These are phyloP conservation scores for Nyctalus aviator DNA, from an alignment of 2,797 vertebrate species.

Conservation along the genomic window DNA sequence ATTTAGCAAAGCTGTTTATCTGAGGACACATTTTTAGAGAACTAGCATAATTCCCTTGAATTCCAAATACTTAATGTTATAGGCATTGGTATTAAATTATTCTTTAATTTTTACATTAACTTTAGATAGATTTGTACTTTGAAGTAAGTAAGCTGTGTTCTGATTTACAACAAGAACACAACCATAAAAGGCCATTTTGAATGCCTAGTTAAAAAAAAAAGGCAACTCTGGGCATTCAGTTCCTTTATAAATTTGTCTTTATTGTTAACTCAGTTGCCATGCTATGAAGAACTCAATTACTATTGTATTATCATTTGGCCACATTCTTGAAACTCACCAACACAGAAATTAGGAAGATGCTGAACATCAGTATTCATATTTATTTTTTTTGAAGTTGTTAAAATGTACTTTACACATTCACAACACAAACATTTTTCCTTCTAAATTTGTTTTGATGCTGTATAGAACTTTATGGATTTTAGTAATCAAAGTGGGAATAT, in stretches of 20 bases:
- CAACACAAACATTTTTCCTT: background rate
- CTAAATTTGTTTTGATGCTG: constrained; percentile 10
- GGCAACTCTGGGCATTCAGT: constrained; percentile 60
- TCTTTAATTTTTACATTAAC: constrained; percentile 82
- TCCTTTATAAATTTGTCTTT: constrained; percentile 83
- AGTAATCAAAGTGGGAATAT: background rate
- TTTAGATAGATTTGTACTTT: constrained; percentile 81
- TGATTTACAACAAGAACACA: constrained; percentile 56
- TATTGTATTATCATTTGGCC: constrained; percentile 81
- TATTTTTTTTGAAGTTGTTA: constrained; percentile 61
- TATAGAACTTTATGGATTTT: background rate
- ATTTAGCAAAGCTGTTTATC: background rate
- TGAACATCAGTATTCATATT: constrained; percentile 53
- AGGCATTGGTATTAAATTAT: constrained; percentile 79
- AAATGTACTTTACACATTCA: constrained; percentile 16
- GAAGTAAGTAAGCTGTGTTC: constrained; percentile 80
- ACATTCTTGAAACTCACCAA: constrained; percentile 70
- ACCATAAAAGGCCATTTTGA: constrained; percentile 76
- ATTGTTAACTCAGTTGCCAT: constrained; percentile 74
- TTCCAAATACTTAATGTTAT: constrained; percentile 44
- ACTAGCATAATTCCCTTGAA: constrained; percentile 14
- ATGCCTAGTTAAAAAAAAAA: constrained; percentile 64
- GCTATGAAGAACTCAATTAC: constrained; percentile 74
- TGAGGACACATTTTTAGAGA: background rate
- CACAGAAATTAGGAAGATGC: constrained; percentile 73